Conservation (phyloP, 2,113 vertebrate species). For the Sinocyclocheilus maitianheensis region DNA sequence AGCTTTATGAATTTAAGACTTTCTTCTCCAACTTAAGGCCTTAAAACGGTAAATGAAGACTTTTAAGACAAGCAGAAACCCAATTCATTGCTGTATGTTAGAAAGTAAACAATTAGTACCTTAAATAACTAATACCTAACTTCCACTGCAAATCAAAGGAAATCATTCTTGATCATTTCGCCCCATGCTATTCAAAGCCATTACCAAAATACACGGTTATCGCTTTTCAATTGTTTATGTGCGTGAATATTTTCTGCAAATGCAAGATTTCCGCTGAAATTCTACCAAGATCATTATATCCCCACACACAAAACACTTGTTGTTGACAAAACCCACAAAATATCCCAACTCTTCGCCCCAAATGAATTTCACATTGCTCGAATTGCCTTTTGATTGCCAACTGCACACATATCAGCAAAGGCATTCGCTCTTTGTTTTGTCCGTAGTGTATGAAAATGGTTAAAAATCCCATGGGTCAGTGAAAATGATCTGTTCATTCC, state of each 20-base stretch:
- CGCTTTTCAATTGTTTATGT: neutral
- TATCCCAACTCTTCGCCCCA: constrained; percentile 18
- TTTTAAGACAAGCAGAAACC: no score
- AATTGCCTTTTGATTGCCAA: constrained; percentile 83
- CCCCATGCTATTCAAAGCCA: neutral
- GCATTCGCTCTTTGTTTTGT: constrained; percentile 90
- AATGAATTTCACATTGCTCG: constrained; percentile 72
- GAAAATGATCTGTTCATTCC: constrained; percentile 97
- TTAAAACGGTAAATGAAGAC: no score
- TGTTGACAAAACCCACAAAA: constrained; percentile 9
- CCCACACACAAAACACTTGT: neutral
- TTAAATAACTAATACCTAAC: neutral
- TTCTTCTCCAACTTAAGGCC: neutral
- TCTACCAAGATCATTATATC: neutral
- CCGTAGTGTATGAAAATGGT: constrained; percentile 95
- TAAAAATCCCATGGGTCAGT: constrained; percentile 96
- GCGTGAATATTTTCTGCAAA: neutral
- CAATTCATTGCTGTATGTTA: neutral
- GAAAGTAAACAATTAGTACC: no score
- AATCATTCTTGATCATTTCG: neutral
- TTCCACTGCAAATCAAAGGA: neutral
- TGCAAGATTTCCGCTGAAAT: neutral
- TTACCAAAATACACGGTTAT: neutral
- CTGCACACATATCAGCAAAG: constrained; percentile 91
- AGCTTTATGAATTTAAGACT: neutral